phyloP scores from a whole-genome alignment of 2,113 vertebrate species.

The Anoura caudifer region DNA sequence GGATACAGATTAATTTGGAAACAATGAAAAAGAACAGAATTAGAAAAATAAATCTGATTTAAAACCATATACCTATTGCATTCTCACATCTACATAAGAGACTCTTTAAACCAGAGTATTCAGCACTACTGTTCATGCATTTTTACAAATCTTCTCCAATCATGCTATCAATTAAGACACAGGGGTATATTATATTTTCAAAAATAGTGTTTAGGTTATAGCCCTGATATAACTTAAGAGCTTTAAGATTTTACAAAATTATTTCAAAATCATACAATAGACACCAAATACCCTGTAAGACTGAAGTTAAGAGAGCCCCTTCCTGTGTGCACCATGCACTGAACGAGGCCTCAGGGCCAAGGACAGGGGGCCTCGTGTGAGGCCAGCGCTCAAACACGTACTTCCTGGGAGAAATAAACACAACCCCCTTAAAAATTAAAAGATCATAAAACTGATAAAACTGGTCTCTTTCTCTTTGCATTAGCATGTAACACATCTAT shows the following conservation, averaged over 20 bases:
- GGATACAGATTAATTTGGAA: background rate
- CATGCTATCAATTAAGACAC: background rate
- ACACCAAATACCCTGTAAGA: background rate
- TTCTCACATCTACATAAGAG: background rate
- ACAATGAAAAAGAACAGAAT: background rate
- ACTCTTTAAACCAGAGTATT: background rate
- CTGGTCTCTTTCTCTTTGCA: slow-evolving; percentile 10
- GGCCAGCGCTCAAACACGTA: background rate
- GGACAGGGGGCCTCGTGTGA: background rate
- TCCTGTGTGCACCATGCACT: background rate
- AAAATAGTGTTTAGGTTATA: background rate
- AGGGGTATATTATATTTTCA: background rate
- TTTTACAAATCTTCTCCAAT: background rate
- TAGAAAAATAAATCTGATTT: background rate
- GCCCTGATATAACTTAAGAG: background rate
- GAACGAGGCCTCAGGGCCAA: background rate
- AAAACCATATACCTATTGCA: background rate
- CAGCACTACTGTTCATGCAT: background rate
- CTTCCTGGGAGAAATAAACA: slow-evolving; percentile 5
- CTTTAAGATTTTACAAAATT: background rate
- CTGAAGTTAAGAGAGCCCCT: background rate
- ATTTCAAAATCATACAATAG: background rate
- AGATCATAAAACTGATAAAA: background rate
- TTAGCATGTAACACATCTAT: background rate
- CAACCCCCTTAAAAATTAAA: background rate